These are phyloP conservation scores for Ambastaia sidthimunki DNA, from an alignment of 2,797 vertebrate species.

Conservation along the genomic window DNA sequence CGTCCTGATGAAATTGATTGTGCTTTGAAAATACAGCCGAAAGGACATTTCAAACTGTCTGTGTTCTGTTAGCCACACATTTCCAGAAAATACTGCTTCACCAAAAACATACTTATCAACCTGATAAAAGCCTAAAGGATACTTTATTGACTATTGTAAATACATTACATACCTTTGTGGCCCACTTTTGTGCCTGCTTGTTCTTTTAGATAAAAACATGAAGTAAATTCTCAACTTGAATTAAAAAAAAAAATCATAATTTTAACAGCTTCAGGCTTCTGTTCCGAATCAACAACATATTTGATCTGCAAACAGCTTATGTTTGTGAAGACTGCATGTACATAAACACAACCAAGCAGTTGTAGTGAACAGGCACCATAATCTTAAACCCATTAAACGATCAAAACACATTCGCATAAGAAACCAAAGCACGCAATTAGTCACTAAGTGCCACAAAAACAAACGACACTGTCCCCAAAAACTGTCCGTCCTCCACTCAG, in stretches of 20 bases:
- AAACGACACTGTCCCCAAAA: no score
- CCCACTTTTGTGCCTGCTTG: no score
- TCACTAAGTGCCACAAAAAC: constrained; percentile 30
- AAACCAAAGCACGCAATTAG: constrained; percentile 20
- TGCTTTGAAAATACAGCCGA: not conserved
- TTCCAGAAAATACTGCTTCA: not conserved
- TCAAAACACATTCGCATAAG: constrained; percentile 6
- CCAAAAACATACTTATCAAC: not conserved
- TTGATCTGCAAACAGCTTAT: not conserved
- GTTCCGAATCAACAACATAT: not conserved
- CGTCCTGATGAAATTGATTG: not conserved
- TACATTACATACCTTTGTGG: no score
- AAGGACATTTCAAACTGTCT: not conserved
- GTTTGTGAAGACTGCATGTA: not conserved
- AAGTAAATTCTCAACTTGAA: no score
- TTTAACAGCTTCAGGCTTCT: no score
- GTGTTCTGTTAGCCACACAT: not conserved
- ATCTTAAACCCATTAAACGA: constrained; percentile 15
- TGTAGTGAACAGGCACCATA: constrained; percentile 1
- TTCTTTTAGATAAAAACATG: no score
- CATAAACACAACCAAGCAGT: not conserved
- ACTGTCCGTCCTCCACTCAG: constrained; percentile 1
- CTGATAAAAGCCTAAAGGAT: not conserved
- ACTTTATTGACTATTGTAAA: not conserved
- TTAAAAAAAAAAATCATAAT: no score